phyloP scores from a whole-genome alignment of 1,140 invertebrate genomes.

The Drosophila neocordata region DNA sequence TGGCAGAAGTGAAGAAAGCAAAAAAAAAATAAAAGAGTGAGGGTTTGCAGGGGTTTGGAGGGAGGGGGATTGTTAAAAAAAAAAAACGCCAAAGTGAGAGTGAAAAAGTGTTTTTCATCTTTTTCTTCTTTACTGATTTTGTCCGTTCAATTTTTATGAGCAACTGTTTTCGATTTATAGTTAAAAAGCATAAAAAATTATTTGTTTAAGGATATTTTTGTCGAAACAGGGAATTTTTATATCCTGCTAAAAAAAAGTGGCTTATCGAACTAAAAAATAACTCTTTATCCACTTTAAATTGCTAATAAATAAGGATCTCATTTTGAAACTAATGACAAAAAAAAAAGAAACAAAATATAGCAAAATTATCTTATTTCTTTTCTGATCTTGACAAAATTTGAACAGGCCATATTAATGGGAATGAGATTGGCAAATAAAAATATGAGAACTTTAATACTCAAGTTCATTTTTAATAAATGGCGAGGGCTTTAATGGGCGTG shows the following conservation, averaged over 20 bases:
- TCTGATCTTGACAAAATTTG: no score
- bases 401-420: no score
- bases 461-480: no score
- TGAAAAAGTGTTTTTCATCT: conserved; percentile 31
- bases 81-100: conserved; percentile 38
- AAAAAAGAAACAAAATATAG: no score
- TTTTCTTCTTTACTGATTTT: conserved; percentile 4
- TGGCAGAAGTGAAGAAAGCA: background rate
- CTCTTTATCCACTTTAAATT: background rate
- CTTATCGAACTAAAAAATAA: background rate
- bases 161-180: conserved; percentile 41
- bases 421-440: no score
- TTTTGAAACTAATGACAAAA: no score
- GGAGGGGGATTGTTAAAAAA: background rate
- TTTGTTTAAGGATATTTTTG: conserved; percentile 6
- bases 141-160: conserved; percentile 30
- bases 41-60: no score
- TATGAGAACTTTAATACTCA: no score
- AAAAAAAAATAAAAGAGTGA: no score
- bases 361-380: no score
- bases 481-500: no score
- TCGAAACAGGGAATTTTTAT: background rate
- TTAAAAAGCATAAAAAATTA: conserved; percentile 9
- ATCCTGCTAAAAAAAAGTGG: background rate
- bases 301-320: no score